Conservation (phyloP, 2,113 vertebrate species). For the Trogon melanurus region DNA sequence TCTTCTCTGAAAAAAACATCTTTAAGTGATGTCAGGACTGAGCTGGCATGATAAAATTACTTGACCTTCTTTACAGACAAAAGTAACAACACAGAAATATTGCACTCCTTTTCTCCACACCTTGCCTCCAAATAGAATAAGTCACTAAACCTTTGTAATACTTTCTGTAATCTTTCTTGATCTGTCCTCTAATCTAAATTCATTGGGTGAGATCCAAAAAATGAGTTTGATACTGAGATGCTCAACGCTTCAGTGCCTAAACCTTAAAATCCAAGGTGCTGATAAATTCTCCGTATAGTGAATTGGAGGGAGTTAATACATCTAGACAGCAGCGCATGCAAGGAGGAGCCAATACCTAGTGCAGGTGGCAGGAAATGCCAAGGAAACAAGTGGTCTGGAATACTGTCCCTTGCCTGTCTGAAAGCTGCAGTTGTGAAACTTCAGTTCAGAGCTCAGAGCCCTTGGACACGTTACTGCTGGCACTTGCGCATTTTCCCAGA, state of each 20-base stretch:
- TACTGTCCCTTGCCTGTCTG: neutral
- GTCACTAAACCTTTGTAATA: neutral
- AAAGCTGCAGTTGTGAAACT: neutral
- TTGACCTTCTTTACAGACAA: neutral
- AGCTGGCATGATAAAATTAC: neutral
- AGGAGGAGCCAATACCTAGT: neutral
- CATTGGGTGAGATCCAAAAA: neutral
- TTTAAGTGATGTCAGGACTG: neutral
- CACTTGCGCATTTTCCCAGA: rapidly evolving
- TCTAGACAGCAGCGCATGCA: neutral
- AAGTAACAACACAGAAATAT: neutral
- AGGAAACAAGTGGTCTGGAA: neutral
- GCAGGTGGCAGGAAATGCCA: neutral
- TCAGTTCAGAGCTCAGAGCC: neutral
- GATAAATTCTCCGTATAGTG: neutral
- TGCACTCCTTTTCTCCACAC: neutral
- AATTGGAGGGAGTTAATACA: neutral
- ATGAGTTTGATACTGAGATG: neutral
- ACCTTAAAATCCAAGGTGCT: neutral
- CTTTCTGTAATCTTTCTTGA: neutral
- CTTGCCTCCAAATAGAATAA: rapidly evolving
- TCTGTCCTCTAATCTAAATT: neutral
- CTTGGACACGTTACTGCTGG: neutral
- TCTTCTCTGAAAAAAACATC: neutral
- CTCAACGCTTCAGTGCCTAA: neutral